Evolutionary conservation across 2,888 invertebrate genomes (phyloP).

Genomic region (Rhaphigaster nebulosa): DNA sequence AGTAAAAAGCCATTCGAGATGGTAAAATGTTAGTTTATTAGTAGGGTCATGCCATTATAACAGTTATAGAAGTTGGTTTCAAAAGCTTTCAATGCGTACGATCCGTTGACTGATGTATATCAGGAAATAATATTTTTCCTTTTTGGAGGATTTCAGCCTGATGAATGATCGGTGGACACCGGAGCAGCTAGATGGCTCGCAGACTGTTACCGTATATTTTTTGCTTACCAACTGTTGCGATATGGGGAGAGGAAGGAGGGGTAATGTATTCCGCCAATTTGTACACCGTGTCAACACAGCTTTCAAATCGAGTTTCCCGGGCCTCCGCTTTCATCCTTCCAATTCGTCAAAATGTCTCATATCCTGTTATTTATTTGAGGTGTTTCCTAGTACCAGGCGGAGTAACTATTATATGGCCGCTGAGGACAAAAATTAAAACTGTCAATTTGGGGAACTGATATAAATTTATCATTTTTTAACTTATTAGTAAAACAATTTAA

Average conservation of each 20-base stretch:
- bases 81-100: neutral
- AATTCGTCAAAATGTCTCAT: conserved; percentile 36
- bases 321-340: neutral
- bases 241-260: neutral
- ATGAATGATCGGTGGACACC: neutral
- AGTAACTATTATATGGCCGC: neutral
- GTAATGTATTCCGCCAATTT: conserved; percentile 30
- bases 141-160: neutral
- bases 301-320: neutral
- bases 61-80: neutral
- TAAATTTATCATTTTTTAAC: too few species aligned
- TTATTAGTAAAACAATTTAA: too few species aligned
- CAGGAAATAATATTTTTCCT: neutral
- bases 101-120: neutral
- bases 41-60: neutral
- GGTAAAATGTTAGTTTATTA: neutral
- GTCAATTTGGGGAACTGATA: too few species aligned
- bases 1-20: too few species aligned
- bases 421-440: neutral
- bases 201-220: neutral
- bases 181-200: neutral
- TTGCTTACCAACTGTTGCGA: neutral
- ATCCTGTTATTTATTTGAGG: neutral
- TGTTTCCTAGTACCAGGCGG: neutral
- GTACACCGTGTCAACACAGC: conserved; percentile 17